phyloP scores from a whole-genome alignment of 2,797 vertebrate genomes.

The Anguilla obscura region DNA sequence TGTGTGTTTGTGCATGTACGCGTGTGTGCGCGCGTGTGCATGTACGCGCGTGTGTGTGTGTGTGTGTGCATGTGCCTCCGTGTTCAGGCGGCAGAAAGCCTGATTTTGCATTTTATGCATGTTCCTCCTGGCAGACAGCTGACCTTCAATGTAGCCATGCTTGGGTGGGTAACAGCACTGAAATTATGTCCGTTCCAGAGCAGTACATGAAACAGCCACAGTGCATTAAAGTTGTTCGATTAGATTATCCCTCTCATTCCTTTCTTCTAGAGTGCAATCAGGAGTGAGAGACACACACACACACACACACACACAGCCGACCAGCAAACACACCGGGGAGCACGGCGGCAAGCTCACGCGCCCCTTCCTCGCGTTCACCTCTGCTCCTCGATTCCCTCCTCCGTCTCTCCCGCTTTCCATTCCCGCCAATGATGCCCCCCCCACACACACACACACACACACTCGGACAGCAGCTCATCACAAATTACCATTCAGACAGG shows the following conservation, averaged over 20 bases:
- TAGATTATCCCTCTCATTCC: constrained; percentile 72
- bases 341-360: constrained; percentile 31
- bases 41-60: background rate
- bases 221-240: constrained; percentile 73
- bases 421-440: constrained; percentile 45
- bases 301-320: constrained; percentile 43
- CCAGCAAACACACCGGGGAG: constrained; percentile 47
- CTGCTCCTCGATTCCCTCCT: constrained; percentile 18
- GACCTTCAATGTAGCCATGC: constrained; percentile 71
- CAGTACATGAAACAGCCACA: constrained; percentile 65
- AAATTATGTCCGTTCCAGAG: constrained; percentile 63
- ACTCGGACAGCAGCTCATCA: constrained; percentile 65
- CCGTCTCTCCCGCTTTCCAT: background rate
- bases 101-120: constrained; percentile 71
- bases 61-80: constrained; percentile 15
- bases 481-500: constrained; percentile 86
- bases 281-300: constrained; percentile 3
- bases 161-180: constrained; percentile 57
- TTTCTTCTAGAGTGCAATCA: constrained; percentile 60
- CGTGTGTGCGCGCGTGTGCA: background rate
- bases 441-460: constrained; percentile 45
- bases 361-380: constrained; percentile 16
- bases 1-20: background rate
- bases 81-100: constrained; percentile 31
- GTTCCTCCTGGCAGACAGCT: constrained; percentile 67